Conservation (phyloP, 2,888 invertebrate genomes). For the Leptinotarsa rubiginosa region DNA sequence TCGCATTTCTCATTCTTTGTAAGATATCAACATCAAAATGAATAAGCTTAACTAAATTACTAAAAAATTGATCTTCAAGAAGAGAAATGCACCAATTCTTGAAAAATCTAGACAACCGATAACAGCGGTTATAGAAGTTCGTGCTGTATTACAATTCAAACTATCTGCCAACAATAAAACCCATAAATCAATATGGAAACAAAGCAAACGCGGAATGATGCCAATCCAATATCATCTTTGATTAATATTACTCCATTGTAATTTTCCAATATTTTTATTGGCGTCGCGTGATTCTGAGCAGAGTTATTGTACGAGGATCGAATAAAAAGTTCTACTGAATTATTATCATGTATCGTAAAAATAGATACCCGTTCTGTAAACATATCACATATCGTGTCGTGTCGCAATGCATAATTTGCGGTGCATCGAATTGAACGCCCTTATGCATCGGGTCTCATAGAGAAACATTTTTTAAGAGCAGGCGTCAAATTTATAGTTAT, state of each 20-base stretch:
- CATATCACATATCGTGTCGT: neutral
- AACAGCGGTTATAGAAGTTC: neutral
- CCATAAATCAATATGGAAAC: slow-evolving; percentile 18
- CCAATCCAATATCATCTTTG: slow-evolving; percentile 27
- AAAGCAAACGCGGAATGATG: slow-evolving; percentile 18
- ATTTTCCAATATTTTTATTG: slow-evolving; percentile 24
- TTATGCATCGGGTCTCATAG: too few species aligned
- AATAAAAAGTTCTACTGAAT: neutral
- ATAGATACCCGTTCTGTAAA: too few species aligned
- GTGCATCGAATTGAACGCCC: too few species aligned
- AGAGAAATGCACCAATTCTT: neutral
- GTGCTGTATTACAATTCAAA: slow-evolving; percentile 5
- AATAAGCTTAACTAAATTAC: neutral
- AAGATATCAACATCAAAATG: neutral
- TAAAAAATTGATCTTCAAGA: neutral
- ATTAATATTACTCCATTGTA: slow-evolving; percentile 22
- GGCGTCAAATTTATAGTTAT: too few species aligned
- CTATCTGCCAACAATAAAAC: slow-evolving; percentile 4
- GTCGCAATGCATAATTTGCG: too few species aligned
- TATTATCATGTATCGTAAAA: neutral
- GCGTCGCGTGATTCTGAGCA: slow-evolving; percentile 22
- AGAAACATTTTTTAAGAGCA: too few species aligned
- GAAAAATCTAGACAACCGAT: neutral
- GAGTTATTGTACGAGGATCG: slow-evolving; percentile 15
- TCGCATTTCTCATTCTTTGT: too few species aligned